Evolutionary conservation across 2,113 vertebrate genomes (phyloP).

Genomic region (Phoenicopterus ruber): DNA sequence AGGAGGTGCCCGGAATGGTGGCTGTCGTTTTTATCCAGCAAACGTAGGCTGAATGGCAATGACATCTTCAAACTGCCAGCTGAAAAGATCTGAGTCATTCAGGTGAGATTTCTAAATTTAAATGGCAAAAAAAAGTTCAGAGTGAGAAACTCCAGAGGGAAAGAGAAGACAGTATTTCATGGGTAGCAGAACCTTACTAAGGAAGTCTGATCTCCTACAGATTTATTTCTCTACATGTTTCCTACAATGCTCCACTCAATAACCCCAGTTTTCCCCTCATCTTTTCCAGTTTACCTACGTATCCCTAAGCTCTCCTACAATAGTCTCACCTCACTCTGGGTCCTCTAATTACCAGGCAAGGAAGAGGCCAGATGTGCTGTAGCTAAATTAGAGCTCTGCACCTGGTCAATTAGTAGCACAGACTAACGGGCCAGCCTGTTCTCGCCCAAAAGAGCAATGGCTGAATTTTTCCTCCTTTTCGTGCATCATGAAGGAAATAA

Average conservation of each 20-base stretch:
- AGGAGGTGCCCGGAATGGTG: background rate
- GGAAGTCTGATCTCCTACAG: background rate
- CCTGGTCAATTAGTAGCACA: background rate
- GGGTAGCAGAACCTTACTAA: background rate
- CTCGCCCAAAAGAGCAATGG: background rate
- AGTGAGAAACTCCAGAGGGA: background rate
- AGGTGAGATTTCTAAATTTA: constrained; percentile 10
- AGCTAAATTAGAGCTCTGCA: background rate
- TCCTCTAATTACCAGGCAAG: background rate
- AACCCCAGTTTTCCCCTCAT: background rate
- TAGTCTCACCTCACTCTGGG: background rate
- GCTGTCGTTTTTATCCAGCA: background rate
- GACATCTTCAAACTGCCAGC: background rate
- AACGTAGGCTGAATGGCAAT: background rate
- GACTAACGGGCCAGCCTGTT: background rate
- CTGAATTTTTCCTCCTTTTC: background rate
- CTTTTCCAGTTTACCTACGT: background rate
- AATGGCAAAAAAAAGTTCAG: background rate
- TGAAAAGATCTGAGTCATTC: background rate
- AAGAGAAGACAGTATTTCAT: background rate
- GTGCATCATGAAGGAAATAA: background rate
- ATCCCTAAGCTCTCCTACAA: background rate
- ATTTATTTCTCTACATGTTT: background rate
- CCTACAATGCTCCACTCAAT: background rate
- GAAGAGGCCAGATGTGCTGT: background rate